A percentile compares a stretch with the other conserved stretches of the same genome.
Conservation (phyloP, 2,888 invertebrate species). For the Ethmia dodecea region DNA sequence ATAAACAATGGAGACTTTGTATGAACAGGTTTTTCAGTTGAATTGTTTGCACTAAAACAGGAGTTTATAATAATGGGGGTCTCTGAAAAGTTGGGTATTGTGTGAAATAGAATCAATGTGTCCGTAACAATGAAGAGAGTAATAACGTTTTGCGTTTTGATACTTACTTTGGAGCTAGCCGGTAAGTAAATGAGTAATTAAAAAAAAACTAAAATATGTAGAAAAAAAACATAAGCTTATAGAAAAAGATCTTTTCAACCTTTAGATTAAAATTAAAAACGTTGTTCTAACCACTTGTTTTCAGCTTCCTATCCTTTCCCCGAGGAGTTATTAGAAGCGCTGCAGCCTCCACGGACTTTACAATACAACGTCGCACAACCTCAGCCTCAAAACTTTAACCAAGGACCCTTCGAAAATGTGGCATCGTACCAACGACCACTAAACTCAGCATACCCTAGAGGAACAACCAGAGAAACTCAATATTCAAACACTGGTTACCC, state of each 20-base stretch:
- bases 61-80: constrained; percentile 31
- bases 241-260: background rate
- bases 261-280: background rate
- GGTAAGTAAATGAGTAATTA: constrained; percentile 40
- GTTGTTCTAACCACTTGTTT: background rate
- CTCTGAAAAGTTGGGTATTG: constrained; percentile 30
- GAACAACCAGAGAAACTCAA: background rate
- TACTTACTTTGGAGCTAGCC: constrained; percentile 29
- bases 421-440: no score
- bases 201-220: no score
- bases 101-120: constrained; percentile 32
- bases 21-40: constrained; percentile 40
- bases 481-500: background rate
- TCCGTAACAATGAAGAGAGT: constrained; percentile 29
- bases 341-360: background rate
- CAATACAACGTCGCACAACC: background rate
- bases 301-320: constrained; percentile 16
- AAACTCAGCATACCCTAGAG: no score
- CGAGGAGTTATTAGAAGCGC: constrained; percentile 3
- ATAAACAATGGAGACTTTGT: constrained; percentile 33
- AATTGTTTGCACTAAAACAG: constrained; percentile 30
- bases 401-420: no score
- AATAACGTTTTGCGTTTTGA: constrained; percentile 30
- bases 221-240: background rate
- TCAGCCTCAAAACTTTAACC: background rate